phyloP scores from a whole-genome alignment of 2,797 vertebrate species.

The Capromys pilorides region DNA sequence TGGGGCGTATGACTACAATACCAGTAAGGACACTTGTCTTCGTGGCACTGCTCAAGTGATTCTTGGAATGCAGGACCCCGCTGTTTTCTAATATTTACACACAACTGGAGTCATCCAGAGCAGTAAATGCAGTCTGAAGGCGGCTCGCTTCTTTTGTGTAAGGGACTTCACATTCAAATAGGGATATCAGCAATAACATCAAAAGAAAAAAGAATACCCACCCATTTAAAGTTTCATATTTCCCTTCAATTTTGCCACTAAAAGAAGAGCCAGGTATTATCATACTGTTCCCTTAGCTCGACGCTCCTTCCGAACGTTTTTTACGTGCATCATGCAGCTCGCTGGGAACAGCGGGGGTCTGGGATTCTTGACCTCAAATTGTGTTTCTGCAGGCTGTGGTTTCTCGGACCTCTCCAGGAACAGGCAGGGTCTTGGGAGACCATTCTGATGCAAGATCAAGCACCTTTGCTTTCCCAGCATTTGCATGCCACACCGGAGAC shows the following conservation, averaged over 20 bases:
- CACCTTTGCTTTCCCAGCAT: background rate
- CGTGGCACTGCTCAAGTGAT: constrained; percentile 92
- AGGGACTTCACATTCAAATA: constrained; percentile 84
- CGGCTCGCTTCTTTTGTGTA: constrained; percentile 85
- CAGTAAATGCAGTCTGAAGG: constrained; percentile 88
- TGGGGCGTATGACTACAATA: constrained; percentile 93
- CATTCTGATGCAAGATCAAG: background rate
- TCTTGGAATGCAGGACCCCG: constrained; percentile 94
- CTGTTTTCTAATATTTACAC: constrained; percentile 99
- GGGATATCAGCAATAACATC: constrained; percentile 78
- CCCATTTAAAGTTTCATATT: constrained; percentile 42
- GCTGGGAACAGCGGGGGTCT: background rate
- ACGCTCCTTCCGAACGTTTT: background rate
- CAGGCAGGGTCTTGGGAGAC: constrained; percentile 4
- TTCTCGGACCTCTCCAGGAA: constrained; percentile 32
- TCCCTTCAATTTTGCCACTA: constrained; percentile 54
- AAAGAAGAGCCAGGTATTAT: constrained; percentile 22
- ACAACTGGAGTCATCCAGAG: constrained; percentile 94
- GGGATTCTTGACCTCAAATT: background rate
- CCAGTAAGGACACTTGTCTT: constrained; percentile 96
- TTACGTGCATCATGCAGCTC: background rate
- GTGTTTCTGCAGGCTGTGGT: background rate
- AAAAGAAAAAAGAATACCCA: background rate
- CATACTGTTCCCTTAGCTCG: background rate
- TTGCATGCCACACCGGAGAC: background rate